phyloP scores from a whole-genome alignment of 35 echinoderm and acorn worm species.

The Anneissia japonica region DNA sequence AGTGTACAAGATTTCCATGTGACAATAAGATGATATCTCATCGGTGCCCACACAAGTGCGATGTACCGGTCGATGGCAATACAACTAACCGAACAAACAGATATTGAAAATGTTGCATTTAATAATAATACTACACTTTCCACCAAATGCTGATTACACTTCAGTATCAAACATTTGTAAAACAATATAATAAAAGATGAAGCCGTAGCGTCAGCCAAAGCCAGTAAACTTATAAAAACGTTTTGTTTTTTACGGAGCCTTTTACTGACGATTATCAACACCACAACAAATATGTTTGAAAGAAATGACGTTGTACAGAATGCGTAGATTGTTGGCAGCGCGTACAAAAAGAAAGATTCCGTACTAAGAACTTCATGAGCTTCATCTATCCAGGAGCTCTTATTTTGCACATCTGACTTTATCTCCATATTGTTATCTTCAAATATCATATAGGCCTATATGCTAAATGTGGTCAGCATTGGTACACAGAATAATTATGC shows the following conservation, averaged over 20 bases:
- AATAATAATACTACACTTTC: background rate
- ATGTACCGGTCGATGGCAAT: background rate
- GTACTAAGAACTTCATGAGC: background rate
- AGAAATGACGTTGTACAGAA: background rate
- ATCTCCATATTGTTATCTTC: no score
- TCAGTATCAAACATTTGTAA: background rate
- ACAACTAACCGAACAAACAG: background rate
- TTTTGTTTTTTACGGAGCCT: background rate
- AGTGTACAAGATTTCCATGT: background rate
- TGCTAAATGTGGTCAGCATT: no score
- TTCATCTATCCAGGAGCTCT: no score
- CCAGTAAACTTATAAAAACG: background rate
- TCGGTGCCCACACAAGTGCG: background rate
- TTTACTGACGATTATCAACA: background rate
- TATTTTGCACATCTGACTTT: no score
- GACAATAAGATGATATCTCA: background rate
- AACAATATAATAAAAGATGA: background rate
- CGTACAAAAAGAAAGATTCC: background rate
- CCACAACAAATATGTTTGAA: background rate
- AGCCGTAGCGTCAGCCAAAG: background rate
- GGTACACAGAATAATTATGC: no score
- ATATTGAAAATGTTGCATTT: background rate
- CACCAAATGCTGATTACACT: background rate
- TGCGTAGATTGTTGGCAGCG: background rate
- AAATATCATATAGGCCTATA: no score